Conservation (phyloP, 2,113 vertebrate genomes). For the Albula goreensis region DNA sequence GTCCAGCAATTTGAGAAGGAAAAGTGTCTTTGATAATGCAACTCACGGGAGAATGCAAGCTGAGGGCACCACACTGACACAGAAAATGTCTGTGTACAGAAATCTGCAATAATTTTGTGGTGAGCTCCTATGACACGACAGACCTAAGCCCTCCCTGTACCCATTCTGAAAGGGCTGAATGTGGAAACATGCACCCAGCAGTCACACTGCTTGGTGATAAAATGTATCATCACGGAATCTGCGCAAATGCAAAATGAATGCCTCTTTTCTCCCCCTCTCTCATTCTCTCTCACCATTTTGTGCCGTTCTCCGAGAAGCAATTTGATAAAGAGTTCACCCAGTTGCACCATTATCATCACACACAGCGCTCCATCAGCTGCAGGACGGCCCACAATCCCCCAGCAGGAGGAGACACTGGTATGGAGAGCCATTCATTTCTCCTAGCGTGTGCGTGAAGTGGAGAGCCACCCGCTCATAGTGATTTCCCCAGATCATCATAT, state of each 20-base stretch:
- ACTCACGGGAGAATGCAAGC: constrained; percentile 7
- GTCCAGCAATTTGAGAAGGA: constrained; percentile 22
- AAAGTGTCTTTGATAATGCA: constrained; percentile 19
- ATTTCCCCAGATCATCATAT: constrained; percentile 91
- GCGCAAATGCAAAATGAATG: constrained; percentile 43
- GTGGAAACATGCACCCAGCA: constrained; percentile 22
- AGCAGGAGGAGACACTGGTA: constrained; percentile 72
- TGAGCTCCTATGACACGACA: background rate
- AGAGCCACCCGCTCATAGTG: constrained; percentile 78
- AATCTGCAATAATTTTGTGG: background rate
- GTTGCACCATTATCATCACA: constrained; percentile 60
- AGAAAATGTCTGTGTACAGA: constrained; percentile 2
- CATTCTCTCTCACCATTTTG: constrained; percentile 29
- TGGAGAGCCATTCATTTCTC: constrained; percentile 59
- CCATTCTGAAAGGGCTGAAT: constrained; percentile 14
- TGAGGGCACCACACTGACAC: background rate
- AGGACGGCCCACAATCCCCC: constrained; percentile 74
- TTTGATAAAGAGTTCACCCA: constrained; percentile 61
- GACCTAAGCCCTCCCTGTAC: background rate
- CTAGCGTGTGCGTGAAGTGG: constrained; percentile 77
- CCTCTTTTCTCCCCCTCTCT: constrained; percentile 36
- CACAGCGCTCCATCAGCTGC: constrained; percentile 77
- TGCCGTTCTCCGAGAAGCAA: constrained; percentile 39
- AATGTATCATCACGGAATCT: constrained; percentile 38
- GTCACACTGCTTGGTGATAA: constrained; percentile 30